Percentiles rank a stretch among this genome's conserved stretches.
Conservation (phyloP, 2,113 vertebrate genomes). For the Microtus richardsoni region DNA sequence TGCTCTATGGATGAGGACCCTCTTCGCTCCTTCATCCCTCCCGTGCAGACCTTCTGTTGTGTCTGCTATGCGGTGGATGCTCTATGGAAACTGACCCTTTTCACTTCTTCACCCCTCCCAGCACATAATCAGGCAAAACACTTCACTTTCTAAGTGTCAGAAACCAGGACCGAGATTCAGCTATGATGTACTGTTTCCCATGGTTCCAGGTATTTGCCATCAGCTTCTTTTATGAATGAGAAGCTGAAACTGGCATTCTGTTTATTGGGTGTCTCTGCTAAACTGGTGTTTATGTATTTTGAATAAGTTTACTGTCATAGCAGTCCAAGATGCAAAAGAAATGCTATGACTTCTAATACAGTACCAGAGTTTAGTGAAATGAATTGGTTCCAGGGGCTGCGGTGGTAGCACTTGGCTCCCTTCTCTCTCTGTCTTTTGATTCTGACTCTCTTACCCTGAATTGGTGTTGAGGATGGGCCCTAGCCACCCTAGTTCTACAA, state of each 20-base stretch:
- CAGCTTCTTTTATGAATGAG: background rate
- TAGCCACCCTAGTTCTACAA: background rate
- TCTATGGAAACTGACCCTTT: background rate
- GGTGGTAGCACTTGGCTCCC: background rate
- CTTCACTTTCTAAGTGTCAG: background rate
- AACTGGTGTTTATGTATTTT: conserved; percentile 27
- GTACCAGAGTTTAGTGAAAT: background rate
- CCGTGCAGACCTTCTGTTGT: background rate
- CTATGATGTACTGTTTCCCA: background rate
- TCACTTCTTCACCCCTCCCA: background rate
- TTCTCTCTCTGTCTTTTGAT: background rate
- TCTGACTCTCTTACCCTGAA: background rate
- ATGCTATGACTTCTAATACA: background rate
- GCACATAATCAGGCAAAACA: background rate
- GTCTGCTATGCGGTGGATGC: too few species aligned
- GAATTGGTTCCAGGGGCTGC: background rate
- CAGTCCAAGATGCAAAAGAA: background rate
- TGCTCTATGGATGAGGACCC: background rate
- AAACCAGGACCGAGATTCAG: background rate
- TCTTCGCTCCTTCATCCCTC: background rate
- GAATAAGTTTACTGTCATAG: background rate
- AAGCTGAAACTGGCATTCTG: background rate
- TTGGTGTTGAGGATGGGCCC: background rate
- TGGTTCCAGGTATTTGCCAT: background rate
- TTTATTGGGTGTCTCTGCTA: background rate